Evolutionary conservation across 2,113 vertebrate species (phyloP), one percentile per base, ranked within the genome.

Genomic region (Genyomyrus donnyi): DNA sequence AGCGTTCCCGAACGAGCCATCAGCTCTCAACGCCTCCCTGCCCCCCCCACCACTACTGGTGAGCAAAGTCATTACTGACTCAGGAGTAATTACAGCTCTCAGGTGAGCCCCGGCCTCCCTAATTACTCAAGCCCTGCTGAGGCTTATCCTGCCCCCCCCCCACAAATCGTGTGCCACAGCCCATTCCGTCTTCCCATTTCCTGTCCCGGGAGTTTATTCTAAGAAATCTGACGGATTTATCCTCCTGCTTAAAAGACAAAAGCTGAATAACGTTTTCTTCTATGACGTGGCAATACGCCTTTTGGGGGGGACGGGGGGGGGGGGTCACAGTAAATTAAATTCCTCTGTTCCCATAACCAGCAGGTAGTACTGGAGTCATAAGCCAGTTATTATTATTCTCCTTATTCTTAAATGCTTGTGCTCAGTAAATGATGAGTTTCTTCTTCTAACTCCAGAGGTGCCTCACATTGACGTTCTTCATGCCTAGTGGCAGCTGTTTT

Each of bases 41-140:
- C 58, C 2, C 35, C 66, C 66, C 66, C 66, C 77, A 17, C 21
- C 19, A 31, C 88, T 17, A 53, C 48, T 3, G 66, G 13, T 80
- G 88, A 39, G n/a, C 21, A 66, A 74, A 52, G 46, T 48, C 70
- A 50, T 80, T 52, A 84, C 19, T 5, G 48, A 53, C 74, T 49
- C 70, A 2, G 27, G 31, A 89, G 21, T 84, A 84, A 89, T 89
- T 80, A 89, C 88, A 89, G 46, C 31, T 58, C 46, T 89, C 88
- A 89, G 88, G 49, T 89, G 88, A 31, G 48, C 62, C 42, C 66
- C 7, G 21, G 48, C 27, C 35, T 42, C 31, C 15, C 19, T 46
- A 74, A 42, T 83, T 83, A 83, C 46, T 48, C 62, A 87, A 24
- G 19, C 88, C 66, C 46, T 50, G 62, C 10, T 77, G 13, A 46